Evolutionary conservation across 2,888 invertebrate species (phyloP), one percentile per base, ranked within the genome.

Genomic region (Muscina levida): DNA sequence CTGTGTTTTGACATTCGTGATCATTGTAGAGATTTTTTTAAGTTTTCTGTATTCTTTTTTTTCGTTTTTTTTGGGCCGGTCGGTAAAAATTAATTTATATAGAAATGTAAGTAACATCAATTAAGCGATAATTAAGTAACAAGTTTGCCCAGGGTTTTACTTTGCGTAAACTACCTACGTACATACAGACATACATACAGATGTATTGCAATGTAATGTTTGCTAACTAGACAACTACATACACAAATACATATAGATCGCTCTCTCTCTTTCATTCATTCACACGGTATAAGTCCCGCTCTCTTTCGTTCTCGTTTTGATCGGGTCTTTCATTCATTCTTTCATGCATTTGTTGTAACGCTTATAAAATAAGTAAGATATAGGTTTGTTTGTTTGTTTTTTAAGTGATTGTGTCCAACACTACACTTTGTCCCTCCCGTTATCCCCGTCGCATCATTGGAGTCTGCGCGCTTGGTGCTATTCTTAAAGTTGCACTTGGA

Each of bases 401-500:
- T 86, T 84, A 88, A 87, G 88, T 87, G 87, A 83, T 86, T 86
- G 80, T 82, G 79, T 82, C 79, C 79, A 83, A 83, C 83, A 83
- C 81, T 68, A 65, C 77, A 78, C 75, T 80, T 70, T 15, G 57
- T 44, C 59, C 53, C 73, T 15, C 48, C 51, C 39, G 17, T 17
- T n/a, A 37, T 62, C 48, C 48, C 48, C 13, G 48, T 39, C 13
- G 53, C 19, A 53, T 10, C 46, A 13, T 8, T 17, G 48, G 17
- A 11, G 3, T 53, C 26, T 48, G 26, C 72, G 31, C 13, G 56
- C 4, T 56, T 19, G 59, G 72, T 46, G 42, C 15, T 37, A 37
- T 71, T 48, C 80, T 86, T 91, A 91, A 84, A 91, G 88, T 85
- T 91, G 90, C 86, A 91, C 91, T 87, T 91, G 91, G 86, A 91